Evolutionary conservation across 2,797 vertebrate genomes (phyloP), one percentile per base, ranked within the genome.

Genomic region (Huso huso): DNA sequence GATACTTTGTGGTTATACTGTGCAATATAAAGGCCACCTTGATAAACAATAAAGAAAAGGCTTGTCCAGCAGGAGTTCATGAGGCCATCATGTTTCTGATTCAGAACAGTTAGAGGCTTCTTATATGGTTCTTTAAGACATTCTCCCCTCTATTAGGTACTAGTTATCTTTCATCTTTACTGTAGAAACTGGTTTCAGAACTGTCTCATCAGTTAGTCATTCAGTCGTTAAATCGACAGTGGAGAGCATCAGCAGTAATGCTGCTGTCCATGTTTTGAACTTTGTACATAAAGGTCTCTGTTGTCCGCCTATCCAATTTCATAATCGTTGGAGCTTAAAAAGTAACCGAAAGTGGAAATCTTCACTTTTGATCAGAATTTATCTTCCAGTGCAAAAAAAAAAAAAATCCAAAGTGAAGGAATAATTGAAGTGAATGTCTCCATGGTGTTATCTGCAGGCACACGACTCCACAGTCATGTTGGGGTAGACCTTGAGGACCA

Each of bases 401-500:
- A 76, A 64, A 72, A 72, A 11, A 51, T 59, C 64, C 8, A 60
- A 58, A 51, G 67, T 12, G 57, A 55, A 63, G 62, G 51, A 62
- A 61, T 72, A 55, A 68, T 64, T 2, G 66, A 74, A 51, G 69
- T 55, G 15, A 69, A 73, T 64, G 6, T 64, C 52, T 10, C 4
- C 7, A 6, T 13, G 9, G 15, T 18, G 75, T 90, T 94, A 99
- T 93, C 95, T 90, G 79, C 96, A 99, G 0, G 92, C 95, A 7
- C 97, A 99, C 48, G 94, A 95, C 67, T 97, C 95, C 66, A 95
- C 97, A 69, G 93, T 96, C 97, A 99, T 99, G 86, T 96, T 97
- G 72, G 95, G 95, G 72, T 99, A 99, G 12, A 96, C 94, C 76
- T 98, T 98, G 63, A 99, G 92, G 66, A 98, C 94, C 64, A 99